Evolutionary conservation across 2,888 invertebrate genomes (phyloP), one percentile per base, ranked within the genome.

Genomic region (Fragum fragum): DNA sequence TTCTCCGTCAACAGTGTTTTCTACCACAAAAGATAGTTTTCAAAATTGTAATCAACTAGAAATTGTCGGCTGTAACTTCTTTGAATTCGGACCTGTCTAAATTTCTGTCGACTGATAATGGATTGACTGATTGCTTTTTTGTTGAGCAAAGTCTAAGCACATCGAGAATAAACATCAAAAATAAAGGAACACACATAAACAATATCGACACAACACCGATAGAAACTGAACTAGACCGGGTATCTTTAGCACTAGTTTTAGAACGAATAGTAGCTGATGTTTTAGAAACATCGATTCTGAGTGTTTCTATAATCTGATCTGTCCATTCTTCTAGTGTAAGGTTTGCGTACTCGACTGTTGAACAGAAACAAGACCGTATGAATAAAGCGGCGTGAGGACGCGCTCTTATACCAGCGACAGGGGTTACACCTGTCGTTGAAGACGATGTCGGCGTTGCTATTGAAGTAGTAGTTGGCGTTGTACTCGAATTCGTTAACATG

Each of bases 341-440:
- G 32, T 61, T 61, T 7, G 1, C 18, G 18, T 18, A 3, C 28
- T 23, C 9, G 1, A 1, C 5, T 11, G 61, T 7, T 9, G 14
- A 61, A 29, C 61, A 61, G 14, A 61, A 61, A 61, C 61, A 61
- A 26, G 61, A 61, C 5, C 61, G 61, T 26, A 61, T 61, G 32
- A 29, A 61, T 9, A 61, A 28, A 11, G 32, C 5, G 7, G 3
- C 9, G 1, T 9, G 3, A 29, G 28, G 3, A 3, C 1, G 21
- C 1, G 1, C 32, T 21, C 23, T 26, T 21, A 1, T 61, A 29
- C 11, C 32, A 9, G 29, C 26, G 14, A 61, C 61, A 29, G 61
- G 29, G 11, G 18, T 29, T 16, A 5, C 47, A 57, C 23, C 21
- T 26, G 28, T 29, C 9, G 61, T 61, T 29, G 28, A 29, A 29